Percentiles rank a stretch among this genome's conserved stretches.
Conservation (phyloP, 2,113 vertebrate species). For the Crocuta crocuta region DNA sequence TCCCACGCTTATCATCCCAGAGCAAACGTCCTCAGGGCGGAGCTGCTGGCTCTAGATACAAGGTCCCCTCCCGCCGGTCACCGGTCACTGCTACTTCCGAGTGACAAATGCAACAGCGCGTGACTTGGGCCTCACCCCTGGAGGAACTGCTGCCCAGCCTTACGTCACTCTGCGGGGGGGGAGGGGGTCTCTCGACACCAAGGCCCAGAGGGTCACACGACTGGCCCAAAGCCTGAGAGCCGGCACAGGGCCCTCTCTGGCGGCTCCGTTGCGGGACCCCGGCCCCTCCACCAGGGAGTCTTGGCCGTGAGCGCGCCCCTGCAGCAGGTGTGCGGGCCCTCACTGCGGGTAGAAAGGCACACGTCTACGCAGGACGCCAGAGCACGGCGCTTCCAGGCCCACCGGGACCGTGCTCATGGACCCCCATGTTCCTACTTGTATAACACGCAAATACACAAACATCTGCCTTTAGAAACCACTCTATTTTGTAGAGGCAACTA, state of each 20-base stretch:
- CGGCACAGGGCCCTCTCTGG: background rate
- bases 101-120: background rate
- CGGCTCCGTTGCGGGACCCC: background rate
- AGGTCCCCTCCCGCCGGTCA: background rate
- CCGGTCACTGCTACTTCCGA: background rate
- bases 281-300: rapidly evolving
- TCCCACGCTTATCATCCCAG: background rate
- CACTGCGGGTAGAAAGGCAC: rapidly evolving
- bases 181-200: background rate
- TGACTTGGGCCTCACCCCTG: rapidly evolving
- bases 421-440: no score
- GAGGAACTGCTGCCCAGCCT: no score
- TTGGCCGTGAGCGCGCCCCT: no score
- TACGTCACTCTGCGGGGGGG: background rate
- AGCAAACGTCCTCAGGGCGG: background rate
- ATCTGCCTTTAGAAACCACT: background rate
- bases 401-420: background rate
- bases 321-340: background rate
- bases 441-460: background rate
- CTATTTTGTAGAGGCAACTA: background rate
- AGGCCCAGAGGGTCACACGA: background rate
- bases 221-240: background rate
- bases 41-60: background rate
- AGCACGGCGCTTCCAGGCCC: background rate
- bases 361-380: background rate